phyloP scores from a whole-genome alignment of 2,113 vertebrate genomes.

The Sitta europaea region DNA sequence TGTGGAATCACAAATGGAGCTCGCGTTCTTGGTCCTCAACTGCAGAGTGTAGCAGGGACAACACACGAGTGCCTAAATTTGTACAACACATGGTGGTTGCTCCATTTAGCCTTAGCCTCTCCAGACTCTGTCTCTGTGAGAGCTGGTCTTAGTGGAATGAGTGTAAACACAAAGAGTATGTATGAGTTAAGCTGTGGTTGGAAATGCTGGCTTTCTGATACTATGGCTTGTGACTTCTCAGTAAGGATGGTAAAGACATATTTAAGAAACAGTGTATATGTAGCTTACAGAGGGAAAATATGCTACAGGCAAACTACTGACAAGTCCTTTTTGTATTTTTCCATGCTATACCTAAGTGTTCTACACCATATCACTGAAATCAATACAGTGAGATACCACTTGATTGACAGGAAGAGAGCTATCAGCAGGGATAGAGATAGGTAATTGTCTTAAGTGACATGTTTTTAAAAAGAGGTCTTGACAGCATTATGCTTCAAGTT shows the following conservation, averaged over 20 bases:
- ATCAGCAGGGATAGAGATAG: not conserved
- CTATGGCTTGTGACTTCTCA: not conserved
- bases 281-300: not conserved
- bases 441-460: not conserved
- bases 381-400: not conserved
- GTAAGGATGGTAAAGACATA: not conserved
- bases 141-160: not conserved
- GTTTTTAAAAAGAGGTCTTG: not conserved
- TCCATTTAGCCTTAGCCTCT: not conserved
- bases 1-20: not conserved
- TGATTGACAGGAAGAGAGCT: not conserved
- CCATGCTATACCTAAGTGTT: not conserved
- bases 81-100: accelerated
- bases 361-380: not conserved
- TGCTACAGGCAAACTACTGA: not conserved
- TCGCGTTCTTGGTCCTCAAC: not conserved
- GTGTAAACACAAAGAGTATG: not conserved
- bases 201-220: not conserved
- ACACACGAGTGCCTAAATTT: too few relatives aligned
- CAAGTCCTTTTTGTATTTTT: not conserved
- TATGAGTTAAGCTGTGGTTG: not conserved
- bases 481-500: not conserved
- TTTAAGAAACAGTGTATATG: not conserved
- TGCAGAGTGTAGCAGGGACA: not conserved
- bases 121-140: not conserved